These are phyloP conservation scores for Drosophila meridionalis DNA, from an alignment of 2,888 invertebrate species.

Conservation along the genomic window DNA sequence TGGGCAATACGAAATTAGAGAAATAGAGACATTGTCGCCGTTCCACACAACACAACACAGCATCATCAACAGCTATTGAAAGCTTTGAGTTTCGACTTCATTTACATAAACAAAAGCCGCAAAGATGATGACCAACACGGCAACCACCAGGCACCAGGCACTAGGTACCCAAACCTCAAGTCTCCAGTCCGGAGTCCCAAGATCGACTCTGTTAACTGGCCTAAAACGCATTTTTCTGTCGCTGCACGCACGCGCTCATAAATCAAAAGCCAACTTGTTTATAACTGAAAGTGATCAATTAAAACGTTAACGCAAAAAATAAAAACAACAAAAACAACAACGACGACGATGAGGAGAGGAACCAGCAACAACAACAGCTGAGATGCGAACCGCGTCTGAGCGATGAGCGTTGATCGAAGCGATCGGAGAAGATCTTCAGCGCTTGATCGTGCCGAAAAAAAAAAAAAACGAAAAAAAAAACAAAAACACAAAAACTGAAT, in stretches of 20 bases:
- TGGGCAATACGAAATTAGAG: constrained; percentile 69
- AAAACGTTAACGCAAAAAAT: constrained; percentile 79
- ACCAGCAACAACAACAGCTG: constrained; percentile 17
- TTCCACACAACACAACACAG: constrained; percentile 65
- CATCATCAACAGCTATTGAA: constrained; percentile 77
- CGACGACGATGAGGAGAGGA: neutral
- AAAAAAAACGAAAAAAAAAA: neutral
- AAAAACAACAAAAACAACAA: constrained; percentile 19
- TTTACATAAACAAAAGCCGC: constrained; percentile 70
- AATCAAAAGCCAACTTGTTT: constrained; percentile 79
- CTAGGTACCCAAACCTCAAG: neutral
- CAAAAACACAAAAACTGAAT: constrained; percentile 52
- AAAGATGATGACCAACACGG: constrained; percentile 35
- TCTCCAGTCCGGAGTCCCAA: constrained; percentile 3
- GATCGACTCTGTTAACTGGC: constrained; percentile 60
- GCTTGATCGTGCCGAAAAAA: constrained; percentile 73
- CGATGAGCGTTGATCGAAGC: constrained; percentile 59
- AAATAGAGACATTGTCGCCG: constrained; percentile 78
- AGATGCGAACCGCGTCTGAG: constrained; percentile 53
- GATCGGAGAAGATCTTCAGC: constrained; percentile 38
- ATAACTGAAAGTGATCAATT: constrained; percentile 80
- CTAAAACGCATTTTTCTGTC: constrained; percentile 76
- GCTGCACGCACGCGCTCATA: constrained; percentile 79
- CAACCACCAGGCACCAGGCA: neutral
- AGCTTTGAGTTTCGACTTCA: constrained; percentile 62